Evolutionary conservation across 35 echinoderm and acorn worm species (phyloP), one percentile per base, ranked within the genome.

Genomic region (Chiridota heheva): DNA sequence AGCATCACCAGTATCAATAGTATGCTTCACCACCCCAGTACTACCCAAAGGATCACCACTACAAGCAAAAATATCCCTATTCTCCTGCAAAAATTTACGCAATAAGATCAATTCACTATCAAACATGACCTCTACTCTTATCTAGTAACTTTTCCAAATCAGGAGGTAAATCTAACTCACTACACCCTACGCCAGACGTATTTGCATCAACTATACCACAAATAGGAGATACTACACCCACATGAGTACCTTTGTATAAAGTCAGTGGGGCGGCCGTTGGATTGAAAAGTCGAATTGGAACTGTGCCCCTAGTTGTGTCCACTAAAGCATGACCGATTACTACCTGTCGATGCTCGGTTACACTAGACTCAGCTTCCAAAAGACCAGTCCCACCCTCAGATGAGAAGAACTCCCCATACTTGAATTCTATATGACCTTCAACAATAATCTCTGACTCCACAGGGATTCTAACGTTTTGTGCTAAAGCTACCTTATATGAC

Each of bases 1-100:
- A 4, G 41, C 39, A 25, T 48, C 33, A 13, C 70, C 70, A 2
- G 44, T 78, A 58, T 78, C 47, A 3, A 78, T 78, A 29, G 32
- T 78, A 58, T 78, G 74, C 27, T 60, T 59, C 3, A 78, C 74
- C 47, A 78, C 43, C 29, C 49, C 74, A 7, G 74, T 78, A 8
- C 32, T 5, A 7, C 74, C 74, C 48, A 78, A 58, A 22, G 4
- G 4, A 4, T 75, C 41, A 7, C 49, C 40, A 12, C 41, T 26
- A 75, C 71, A 75, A 8, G 41, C 4, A 29, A 75, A 75, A 3
- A 75, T 29, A 28, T 75, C 71, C 17, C 71, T 20, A 75, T 75
- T 69, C 20, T 5, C 29, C 33, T 69, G 7, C 3, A 69, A 18
- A 37, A 69, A 69, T 32, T 32, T 35, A 3, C 29, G 7, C 3